Conservation (phyloP, 2,113 vertebrate species). For the Cyphomyrus discorhynchus region DNA sequence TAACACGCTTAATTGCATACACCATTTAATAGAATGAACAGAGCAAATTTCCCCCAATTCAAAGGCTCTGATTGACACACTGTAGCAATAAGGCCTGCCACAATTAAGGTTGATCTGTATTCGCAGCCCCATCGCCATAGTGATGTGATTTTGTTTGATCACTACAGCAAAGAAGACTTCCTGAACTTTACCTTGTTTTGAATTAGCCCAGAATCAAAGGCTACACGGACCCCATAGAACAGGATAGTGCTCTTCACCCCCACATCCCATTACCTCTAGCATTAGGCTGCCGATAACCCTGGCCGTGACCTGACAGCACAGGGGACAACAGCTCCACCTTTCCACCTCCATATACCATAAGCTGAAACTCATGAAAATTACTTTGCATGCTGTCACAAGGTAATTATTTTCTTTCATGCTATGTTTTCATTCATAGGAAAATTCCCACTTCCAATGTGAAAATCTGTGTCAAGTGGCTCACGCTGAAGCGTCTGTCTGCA, state of each 20-base stretch:
- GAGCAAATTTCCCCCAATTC: slow-evolving; percentile 99
- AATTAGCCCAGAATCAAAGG: background rate
- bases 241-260: background rate
- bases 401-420: slow-evolving; percentile 60
- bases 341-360: slow-evolving; percentile 55
- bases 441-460: slow-evolving; percentile 63
- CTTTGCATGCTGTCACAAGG: slow-evolving; percentile 44
- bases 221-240: background rate
- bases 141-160: slow-evolving; percentile 85
- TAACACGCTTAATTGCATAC: slow-evolving; percentile 99
- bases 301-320: background rate
- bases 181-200: slow-evolving; percentile 88
- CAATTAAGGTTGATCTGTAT: slow-evolving; percentile 99
- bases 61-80: slow-evolving; percentile 99
- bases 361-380: slow-evolving; percentile 55
- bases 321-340: slow-evolving; percentile 33
- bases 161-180: slow-evolving; percentile 72
- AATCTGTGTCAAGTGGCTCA: slow-evolving; percentile 66
- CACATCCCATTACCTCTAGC: slow-evolving; percentile 5
- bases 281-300: background rate
- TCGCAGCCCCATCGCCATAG: slow-evolving; percentile 90
- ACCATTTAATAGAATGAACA: slow-evolving; percentile 99
- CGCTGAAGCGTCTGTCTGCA: slow-evolving; percentile 58
- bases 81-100: slow-evolving; percentile 97
- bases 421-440: slow-evolving; percentile 50